Conservation (phyloP, 2,113 vertebrate species). For the Mormyrus iriodes region DNA sequence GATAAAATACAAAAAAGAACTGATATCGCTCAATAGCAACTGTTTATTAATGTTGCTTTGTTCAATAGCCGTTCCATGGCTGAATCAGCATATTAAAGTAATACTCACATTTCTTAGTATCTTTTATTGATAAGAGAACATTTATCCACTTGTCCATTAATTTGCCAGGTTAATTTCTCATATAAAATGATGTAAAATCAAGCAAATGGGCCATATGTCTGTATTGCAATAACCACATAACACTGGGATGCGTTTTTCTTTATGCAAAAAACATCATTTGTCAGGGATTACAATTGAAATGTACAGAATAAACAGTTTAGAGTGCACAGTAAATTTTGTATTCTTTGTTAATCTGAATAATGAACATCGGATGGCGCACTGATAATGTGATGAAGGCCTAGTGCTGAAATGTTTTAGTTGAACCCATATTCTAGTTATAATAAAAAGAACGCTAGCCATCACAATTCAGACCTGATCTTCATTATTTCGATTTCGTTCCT, state of each 20-base stretch:
- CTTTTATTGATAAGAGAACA: not conserved
- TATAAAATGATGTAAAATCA: not conserved
- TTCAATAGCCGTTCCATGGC: not conserved
- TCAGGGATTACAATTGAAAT: not conserved
- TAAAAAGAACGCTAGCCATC: not conserved
- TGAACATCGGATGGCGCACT: not conserved
- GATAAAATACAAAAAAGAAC: not conserved
- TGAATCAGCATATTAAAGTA: not conserved
- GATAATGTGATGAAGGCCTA: not conserved
- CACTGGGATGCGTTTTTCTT: not conserved
- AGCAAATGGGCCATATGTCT: not conserved
- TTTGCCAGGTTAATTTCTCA: not conserved
- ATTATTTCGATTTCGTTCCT: not conserved
- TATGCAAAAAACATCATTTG: not conserved
- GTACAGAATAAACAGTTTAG: not conserved
- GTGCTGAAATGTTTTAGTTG: not conserved
- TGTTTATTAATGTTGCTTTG: not conserved
- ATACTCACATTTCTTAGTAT: not conserved
- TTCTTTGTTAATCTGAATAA: not conserved
- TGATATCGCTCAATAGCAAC: not conserved
- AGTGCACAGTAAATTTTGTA: not conserved
- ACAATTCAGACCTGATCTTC: not conserved
- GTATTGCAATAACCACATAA: not conserved
- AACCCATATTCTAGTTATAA: not conserved
- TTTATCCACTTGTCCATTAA: not conserved